Percentiles rank a stretch among this genome's conserved stretches.
phyloP scores from a whole-genome alignment of 2,888 invertebrate species.

The Lacanobia oleracea region DNA sequence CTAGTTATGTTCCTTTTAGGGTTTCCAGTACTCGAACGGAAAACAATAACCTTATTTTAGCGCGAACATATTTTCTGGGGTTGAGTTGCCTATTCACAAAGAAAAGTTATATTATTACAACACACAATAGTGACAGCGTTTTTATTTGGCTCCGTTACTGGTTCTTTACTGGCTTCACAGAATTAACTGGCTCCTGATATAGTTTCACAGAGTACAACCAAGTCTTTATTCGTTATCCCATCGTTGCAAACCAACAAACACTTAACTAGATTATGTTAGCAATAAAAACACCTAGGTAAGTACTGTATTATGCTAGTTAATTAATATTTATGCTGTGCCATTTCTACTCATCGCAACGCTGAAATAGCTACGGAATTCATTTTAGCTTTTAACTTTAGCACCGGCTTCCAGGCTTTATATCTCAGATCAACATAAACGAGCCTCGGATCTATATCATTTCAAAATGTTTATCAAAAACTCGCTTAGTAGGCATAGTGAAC shows the following conservation, averaged over 20 bases:
- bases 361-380: constrained; percentile 32
- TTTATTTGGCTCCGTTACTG: background rate
- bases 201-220: background rate
- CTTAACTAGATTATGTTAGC: constrained; percentile 39
- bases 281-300: constrained; percentile 34
- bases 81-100: constrained; percentile 10
- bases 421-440: constrained; percentile 11
- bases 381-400: constrained; percentile 37
- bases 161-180: no score
- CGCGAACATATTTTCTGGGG: constrained; percentile 6
- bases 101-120: constrained; percentile 2
- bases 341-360: constrained; percentile 32
- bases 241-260: constrained; percentile 22
- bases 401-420: constrained; percentile 18
- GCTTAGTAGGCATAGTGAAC: constrained; percentile 6
- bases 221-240: constrained; percentile 5
- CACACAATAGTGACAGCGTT: background rate
- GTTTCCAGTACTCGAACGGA: constrained; percentile 32
- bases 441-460: constrained; percentile 13
- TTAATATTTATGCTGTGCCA: constrained; percentile 56
- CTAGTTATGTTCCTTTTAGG: constrained; percentile 63
- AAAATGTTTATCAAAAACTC: constrained; percentile 22
- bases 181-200: background rate
- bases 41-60: constrained; percentile 27
- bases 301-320: constrained; percentile 36